These are phyloP conservation scores for Erannis defoliaria DNA, from an alignment of 2,888 invertebrate species.

Conservation along the genomic window DNA sequence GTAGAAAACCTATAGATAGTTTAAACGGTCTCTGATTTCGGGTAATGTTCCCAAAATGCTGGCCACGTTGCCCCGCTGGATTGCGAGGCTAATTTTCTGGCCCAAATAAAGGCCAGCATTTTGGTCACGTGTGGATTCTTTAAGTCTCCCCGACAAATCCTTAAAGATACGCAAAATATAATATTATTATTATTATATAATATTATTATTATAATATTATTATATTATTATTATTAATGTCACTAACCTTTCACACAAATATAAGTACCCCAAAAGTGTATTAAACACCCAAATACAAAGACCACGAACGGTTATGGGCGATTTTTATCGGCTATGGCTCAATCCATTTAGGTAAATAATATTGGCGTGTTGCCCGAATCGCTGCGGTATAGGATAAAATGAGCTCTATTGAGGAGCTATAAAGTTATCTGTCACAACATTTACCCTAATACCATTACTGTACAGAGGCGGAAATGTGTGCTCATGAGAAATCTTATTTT, in stretches of 20 bases:
- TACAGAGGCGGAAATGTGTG: neutral
- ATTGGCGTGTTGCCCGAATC: constrained; percentile 37
- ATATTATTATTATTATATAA: no score
- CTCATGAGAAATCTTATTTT: neutral
- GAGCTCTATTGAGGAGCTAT: neutral
- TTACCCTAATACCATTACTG: neutral
- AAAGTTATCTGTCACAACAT: neutral
- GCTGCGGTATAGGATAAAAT: constrained; percentile 1
- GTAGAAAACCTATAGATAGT: no score
- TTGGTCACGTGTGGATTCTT: no score
- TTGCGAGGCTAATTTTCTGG: no score
- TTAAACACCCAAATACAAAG: constrained; percentile 23
- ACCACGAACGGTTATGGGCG: constrained; percentile 28
- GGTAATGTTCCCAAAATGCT: no score
- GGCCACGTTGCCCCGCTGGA: no score
- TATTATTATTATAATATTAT: no score
- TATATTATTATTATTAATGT: no score
- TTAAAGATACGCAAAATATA: no score
- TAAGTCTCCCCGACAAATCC: no score
- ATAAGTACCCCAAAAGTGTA: neutral
- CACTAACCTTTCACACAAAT: neutral
- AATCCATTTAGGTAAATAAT: constrained; percentile 40
- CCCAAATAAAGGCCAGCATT: no score
- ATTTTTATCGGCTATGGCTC: constrained; percentile 35
- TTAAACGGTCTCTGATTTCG: no score